phyloP scores from a whole-genome alignment of 1,140 invertebrate species.

The Drosophila sp. region DNA sequence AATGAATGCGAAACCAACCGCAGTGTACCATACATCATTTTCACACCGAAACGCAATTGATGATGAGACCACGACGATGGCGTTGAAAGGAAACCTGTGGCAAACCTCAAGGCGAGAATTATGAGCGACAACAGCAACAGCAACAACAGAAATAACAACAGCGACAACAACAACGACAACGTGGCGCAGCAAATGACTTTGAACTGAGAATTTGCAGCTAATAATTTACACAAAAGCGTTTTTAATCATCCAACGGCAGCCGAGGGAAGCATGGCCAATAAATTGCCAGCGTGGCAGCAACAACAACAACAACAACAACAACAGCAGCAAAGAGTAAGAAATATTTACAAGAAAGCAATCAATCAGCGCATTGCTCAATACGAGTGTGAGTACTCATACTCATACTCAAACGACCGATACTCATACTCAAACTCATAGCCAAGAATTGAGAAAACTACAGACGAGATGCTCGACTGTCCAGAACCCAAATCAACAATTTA shows the following conservation, averaged over 20 bases:
- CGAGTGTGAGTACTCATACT: background rate
- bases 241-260: conserved; percentile 72
- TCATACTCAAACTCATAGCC: too few relatives aligned
- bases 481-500: too few relatives aligned
- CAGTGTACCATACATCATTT: conserved; percentile 80
- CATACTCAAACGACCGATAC: background rate
- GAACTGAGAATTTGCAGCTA: conserved; percentile 78
- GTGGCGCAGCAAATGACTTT: conserved; percentile 71
- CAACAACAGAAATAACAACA: conserved; percentile 42
- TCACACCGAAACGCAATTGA: conserved; percentile 78
- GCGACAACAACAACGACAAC: conserved; percentile 1
- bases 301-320: conserved; percentile 25
- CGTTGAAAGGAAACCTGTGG: conserved; percentile 52
- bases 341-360: conserved; percentile 77
- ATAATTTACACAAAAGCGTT: conserved; percentile 83
- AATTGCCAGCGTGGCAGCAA: conserved; percentile 68
- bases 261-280: conserved; percentile 58
- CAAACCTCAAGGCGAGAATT: conserved; percentile 80
- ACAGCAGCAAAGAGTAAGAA: conserved; percentile 27
- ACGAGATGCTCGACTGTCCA: too few relatives aligned
- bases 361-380: conserved; percentile 68
- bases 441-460: too few relatives aligned
- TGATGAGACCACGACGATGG: conserved; percentile 50
- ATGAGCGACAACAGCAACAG: conserved; percentile 68
- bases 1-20: conserved; percentile 70